Base-by-base conservation (phyloP, 64 coral and sea anemone genomes). In the Dendrophyllia cribrosa region DNA sequence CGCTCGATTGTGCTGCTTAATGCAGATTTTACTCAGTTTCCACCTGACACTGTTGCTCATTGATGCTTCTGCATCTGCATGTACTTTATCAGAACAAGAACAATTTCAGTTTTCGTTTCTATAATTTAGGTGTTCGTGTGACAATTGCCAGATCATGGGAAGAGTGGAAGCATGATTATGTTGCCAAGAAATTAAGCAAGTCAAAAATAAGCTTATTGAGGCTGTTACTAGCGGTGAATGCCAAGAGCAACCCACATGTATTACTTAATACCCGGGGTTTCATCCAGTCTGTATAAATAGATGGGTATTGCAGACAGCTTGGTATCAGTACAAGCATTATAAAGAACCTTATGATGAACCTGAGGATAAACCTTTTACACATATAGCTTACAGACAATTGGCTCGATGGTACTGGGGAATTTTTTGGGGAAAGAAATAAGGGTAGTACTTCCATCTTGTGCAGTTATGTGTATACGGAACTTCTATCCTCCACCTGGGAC, bases 301-400 rank as follows among this genome's bases (percentile, higher is more conserved):
- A n/a, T n/a, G n/a, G n/a, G n/a, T n/a, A n/a, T n/a, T n/a, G n/a
- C n/a, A n/a, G n/a, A n/a, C n/a, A n/a, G n/a, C n/a, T 49, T 81
- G 88, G 76, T 66, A 49, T 51, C 77, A 91, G 25, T 91, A 90
- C 74, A 78, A 75, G 48, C 88, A n/a, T n/a, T n/a, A n/a, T n/a
- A n/a, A n/a, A n/a, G n/a, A 89, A 66, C 88, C 64, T 20, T n/a
- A 81, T 69, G 88, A 77, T 12, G 76, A 76, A 49, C 59, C 81
- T 70, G n/a, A n/a, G n/a, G 76, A 91, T 68, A 91, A 72, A 80
- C 56, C 51, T 26, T 72, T 43, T 26, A 70, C 49, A 70, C 89
- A 82, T 91, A 72, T 73, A 49, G 89, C 77, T 3, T 82, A 82
- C 66, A 63, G 89, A 7, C 77, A 72, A 68, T 66, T 82, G 0